These are phyloP conservation scores for Diadegma fenestrale DNA, from an alignment of 2,888 invertebrate species.

Conservation along the genomic window DNA sequence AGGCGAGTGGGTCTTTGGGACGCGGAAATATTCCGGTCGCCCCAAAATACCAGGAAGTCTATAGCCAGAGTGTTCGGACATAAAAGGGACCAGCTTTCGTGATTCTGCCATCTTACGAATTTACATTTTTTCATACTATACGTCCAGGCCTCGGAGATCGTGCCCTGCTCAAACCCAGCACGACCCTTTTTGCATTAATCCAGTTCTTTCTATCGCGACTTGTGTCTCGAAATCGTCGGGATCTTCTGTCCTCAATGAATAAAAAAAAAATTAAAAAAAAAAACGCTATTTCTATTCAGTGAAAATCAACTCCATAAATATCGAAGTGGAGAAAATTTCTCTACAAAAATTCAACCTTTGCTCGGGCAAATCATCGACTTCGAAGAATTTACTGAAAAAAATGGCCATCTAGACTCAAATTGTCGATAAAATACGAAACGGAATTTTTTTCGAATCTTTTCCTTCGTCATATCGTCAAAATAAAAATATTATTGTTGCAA, in stretches of 20 bases:
- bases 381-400: no score
- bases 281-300: slow-evolving; percentile 10
- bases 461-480: no score
- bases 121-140: slow-evolving; percentile 63
- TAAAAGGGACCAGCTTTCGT: slow-evolving; percentile 43
- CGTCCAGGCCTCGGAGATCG: slow-evolving; percentile 4
- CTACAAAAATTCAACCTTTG: no score
- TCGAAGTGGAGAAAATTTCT: not conserved
- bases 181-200: slow-evolving; percentile 54
- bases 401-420: no score
- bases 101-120: slow-evolving; percentile 53
- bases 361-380: no score
- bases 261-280: not conserved
- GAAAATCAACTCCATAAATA: not conserved
- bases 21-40: slow-evolving; percentile 65
- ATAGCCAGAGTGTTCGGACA: slow-evolving; percentile 34
- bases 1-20: slow-evolving; percentile 63
- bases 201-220: slow-evolving; percentile 8
- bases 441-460: no score
- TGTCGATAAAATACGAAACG: no score
- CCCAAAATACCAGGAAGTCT: slow-evolving; percentile 77
- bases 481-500: no score
- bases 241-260: slow-evolving; percentile 25
- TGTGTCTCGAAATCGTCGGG: slow-evolving; percentile 21
- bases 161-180: slow-evolving; percentile 29